These are phyloP conservation scores for Manis pentadactyla DNA, from an alignment of 2,797 vertebrate genomes.

Conservation along the genomic window DNA sequence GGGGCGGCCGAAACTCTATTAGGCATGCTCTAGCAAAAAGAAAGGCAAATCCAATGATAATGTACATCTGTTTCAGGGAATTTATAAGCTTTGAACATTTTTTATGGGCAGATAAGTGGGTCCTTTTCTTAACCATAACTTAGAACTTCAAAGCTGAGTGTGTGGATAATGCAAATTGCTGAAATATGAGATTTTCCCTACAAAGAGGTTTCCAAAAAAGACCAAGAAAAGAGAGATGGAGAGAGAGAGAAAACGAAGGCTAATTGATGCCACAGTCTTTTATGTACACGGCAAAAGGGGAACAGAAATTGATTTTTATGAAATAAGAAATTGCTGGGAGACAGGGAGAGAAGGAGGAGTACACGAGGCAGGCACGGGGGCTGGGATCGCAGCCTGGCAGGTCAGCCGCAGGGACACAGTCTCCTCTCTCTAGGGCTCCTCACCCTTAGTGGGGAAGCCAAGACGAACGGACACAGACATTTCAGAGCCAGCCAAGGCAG, in stretches of 20 bases:
- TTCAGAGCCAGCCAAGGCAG: background rate
- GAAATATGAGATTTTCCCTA: slow-evolving; percentile 93
- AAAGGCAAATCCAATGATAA: slow-evolving; percentile 98
- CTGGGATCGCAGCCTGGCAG: background rate
- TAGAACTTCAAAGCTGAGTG: slow-evolving; percentile 99
- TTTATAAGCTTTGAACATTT: slow-evolving; percentile 99
- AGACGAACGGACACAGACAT: background rate
- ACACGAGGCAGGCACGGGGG: background rate
- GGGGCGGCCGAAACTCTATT: slow-evolving; percentile 94
- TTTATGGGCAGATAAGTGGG: slow-evolving; percentile 98
- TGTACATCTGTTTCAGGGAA: slow-evolving; percentile 99
- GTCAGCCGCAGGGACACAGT: background rate
- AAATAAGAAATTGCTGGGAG: slow-evolving; percentile 85
- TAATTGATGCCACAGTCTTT: slow-evolving; percentile 97
- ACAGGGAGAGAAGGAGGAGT: background rate
- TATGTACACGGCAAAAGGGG: slow-evolving; percentile 91
- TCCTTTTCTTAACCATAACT: slow-evolving; percentile 97
- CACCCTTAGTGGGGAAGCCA: background rate
- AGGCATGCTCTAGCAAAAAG: slow-evolving; percentile 94
- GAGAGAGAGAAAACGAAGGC: slow-evolving; percentile 90
- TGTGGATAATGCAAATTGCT: slow-evolving; percentile 99
- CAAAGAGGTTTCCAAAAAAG: slow-evolving; percentile 93
- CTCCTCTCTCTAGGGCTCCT: background rate
- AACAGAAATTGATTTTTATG: slow-evolving; percentile 90
- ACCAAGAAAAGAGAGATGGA: slow-evolving; percentile 80